Evolutionary conservation across 2,888 invertebrate species (phyloP), one percentile per base, ranked within the genome.

Genomic region (Chrysina gloriosa): DNA sequence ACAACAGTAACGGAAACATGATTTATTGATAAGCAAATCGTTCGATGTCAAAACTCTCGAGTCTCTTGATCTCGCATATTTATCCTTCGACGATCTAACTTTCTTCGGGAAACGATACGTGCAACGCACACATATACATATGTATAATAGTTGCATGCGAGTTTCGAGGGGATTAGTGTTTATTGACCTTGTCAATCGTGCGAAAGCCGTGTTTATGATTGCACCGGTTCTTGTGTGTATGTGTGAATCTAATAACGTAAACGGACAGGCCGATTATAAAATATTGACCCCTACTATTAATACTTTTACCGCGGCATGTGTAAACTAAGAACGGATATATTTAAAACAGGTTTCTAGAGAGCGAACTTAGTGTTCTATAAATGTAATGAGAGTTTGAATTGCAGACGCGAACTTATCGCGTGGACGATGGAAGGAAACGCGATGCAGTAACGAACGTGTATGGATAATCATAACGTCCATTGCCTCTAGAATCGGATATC

Each of bases 221-320:
- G 11, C 50, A 50, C 50, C 50, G 50, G 50, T 16, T 21, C 16
- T 4, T 50, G 5, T 29, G 29, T 14, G 50, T 27, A 42, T 45
- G 45, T 27, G 27, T 50, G 48, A 27, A 50, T 50, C 23, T 50
- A 29, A 14, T 14, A 27, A 5, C 21, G 36, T 39, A 56, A 56
- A 39, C 56, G 21, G 36, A 23, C 58, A 23, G 39, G 16, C 29
- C 58, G 58, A 58, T 58, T 58, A 58, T 58, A 39, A 58, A 58
- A 58, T 58, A 58, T 58, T 58, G 58, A 58, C 58, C 58, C 58
- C 58, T 58, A 58, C 58, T 58, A 58, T 58, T 58, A 58, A 58
- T 58, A 56, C 36, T 58, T 58, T 39, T 58, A 58, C 58, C 39
- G 39, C 58, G 14, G 58, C 58, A 58, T 39, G 39, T 36, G 39